Percentiles rank a stretch among this genome's conserved stretches.
These are phyloP conservation scores for Agrochola macilenta DNA, from an alignment of 2,888 invertebrate species.

Conservation along the genomic window DNA sequence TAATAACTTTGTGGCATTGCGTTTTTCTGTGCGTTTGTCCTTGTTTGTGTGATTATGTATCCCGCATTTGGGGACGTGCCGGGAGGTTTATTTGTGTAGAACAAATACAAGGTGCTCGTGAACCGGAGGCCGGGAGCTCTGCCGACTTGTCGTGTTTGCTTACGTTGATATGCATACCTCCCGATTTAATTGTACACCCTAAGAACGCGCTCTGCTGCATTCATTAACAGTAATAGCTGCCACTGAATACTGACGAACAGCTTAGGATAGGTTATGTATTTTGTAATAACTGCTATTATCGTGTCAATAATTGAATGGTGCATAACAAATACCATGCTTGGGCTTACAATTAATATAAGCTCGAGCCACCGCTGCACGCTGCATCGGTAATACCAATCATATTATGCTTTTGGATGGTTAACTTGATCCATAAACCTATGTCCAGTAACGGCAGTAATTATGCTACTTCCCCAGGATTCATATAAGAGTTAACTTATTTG, in stretches of 20 bases:
- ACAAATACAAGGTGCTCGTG: slow-evolving; percentile 86
- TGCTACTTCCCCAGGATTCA: background rate
- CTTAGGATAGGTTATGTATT: slow-evolving; percentile 69
- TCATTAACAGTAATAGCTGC: slow-evolving; percentile 55
- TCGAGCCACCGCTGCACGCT: background rate
- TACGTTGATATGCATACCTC: slow-evolving; percentile 86
- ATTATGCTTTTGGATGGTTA: slow-evolving; percentile 8
- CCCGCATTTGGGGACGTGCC: slow-evolving; percentile 78
- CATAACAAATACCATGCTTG: slow-evolving; percentile 11
- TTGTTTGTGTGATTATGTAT: slow-evolving; percentile 78
- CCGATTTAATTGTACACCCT: slow-evolving; percentile 74
- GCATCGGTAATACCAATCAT: slow-evolving; percentile 8
- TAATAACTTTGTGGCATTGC: slow-evolving; percentile 2
- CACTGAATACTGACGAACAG: slow-evolving; percentile 56
- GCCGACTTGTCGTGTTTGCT: slow-evolving; percentile 80
- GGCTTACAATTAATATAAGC: slow-evolving; percentile 16
- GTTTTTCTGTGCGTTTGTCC: slow-evolving; percentile 69
- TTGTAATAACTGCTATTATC: slow-evolving; percentile 38
- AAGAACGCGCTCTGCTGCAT: slow-evolving; percentile 57
- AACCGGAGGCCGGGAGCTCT: slow-evolving; percentile 77
- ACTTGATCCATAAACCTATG: background rate
- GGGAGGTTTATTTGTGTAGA: slow-evolving; percentile 83
- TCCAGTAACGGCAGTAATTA: too few relatives aligned
- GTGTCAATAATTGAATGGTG: slow-evolving; percentile 20
- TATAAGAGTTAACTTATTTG: background rate